Conservation (phyloP, 37 sponge, comb jelly and placozoan genomes). For the Hormiphora californensis region DNA sequence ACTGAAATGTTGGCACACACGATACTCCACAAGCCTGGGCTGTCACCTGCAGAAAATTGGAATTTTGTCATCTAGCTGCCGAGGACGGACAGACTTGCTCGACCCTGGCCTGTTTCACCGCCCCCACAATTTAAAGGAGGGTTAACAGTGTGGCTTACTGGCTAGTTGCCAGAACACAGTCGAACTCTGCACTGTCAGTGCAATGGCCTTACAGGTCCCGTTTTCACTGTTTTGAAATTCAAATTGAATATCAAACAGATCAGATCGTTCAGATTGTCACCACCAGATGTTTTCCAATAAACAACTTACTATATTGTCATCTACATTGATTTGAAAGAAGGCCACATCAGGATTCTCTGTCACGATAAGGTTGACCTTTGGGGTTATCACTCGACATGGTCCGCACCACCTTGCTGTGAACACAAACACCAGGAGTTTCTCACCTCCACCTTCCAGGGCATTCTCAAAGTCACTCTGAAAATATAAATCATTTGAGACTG, state of each 20-base stretch:
- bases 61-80: not conserved
- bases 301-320: constrained; percentile 38
- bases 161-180: too few relatives aligned
- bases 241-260: too few relatives aligned
- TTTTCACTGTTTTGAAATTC: too few relatives aligned
- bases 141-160: too few relatives aligned
- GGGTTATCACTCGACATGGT: constrained; percentile 23
- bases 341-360: constrained; percentile 35
- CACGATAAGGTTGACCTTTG: constrained; percentile 43
- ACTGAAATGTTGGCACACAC: constrained; percentile 40
- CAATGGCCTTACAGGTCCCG: too few relatives aligned
- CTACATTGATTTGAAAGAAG: constrained; percentile 39
- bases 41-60: not conserved
- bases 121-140: too few relatives aligned
- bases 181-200: too few relatives aligned
- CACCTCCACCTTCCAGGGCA: constrained; percentile 7
- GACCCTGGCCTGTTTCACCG: too few relatives aligned
- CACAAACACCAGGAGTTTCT: constrained; percentile 23
- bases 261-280: too few relatives aligned
- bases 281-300: too few relatives aligned
- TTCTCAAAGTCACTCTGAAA: constrained; percentile 38
- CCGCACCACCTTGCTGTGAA: constrained; percentile 45
- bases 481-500: too few relatives aligned
- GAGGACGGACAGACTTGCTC: too few relatives aligned
- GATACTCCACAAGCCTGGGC: constrained; percentile 28